A percentile compares a stretch with the other conserved stretches of the same genome.
phyloP scores from a whole-genome alignment of 2,888 invertebrate genomes.

The Graphium colonna region DNA sequence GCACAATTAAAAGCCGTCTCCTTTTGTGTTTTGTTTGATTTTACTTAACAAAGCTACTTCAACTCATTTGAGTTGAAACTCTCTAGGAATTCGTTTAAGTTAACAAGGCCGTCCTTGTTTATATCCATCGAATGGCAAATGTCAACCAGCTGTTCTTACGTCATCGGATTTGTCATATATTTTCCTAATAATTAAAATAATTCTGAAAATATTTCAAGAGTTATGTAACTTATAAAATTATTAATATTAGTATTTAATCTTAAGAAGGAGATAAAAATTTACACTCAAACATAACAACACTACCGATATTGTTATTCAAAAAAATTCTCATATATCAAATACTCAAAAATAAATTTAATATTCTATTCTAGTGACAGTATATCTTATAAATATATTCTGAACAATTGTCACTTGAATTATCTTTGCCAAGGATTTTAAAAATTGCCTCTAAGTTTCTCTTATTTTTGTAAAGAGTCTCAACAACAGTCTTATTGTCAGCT shows the following conservation, averaged over 20 bases:
- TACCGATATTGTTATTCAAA: no score
- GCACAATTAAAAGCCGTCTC: no score
- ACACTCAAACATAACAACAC: no score
- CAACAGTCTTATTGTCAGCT: conserved; percentile 86
- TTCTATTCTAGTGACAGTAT: no score
- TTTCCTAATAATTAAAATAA: conserved; percentile 91
- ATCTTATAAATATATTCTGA: no score
- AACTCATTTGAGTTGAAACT: no score
- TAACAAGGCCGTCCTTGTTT: conserved; percentile 95
- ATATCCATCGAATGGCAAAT: conserved; percentile 95
- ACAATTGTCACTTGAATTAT: conserved; percentile 87
- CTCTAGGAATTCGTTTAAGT: conserved; percentile 96
- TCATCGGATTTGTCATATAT: conserved; percentile 89
- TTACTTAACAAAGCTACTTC: no score
- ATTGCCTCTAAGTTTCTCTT: conserved; percentile 94
- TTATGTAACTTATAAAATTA: conserved; percentile 89
- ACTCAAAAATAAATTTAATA: no score
- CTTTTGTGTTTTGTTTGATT: no score
- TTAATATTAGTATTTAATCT: no score
- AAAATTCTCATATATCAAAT: no score
- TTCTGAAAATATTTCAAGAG: conserved; percentile 94
- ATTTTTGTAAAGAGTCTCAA: conserved; percentile 94
- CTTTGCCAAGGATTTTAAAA: conserved; percentile 95
- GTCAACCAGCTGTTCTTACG: conserved; percentile 88
- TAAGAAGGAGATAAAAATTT: no score